Base-by-base conservation (phyloP, 2,797 vertebrate genomes). In the Schizopygopsis malacanthus region DNA sequence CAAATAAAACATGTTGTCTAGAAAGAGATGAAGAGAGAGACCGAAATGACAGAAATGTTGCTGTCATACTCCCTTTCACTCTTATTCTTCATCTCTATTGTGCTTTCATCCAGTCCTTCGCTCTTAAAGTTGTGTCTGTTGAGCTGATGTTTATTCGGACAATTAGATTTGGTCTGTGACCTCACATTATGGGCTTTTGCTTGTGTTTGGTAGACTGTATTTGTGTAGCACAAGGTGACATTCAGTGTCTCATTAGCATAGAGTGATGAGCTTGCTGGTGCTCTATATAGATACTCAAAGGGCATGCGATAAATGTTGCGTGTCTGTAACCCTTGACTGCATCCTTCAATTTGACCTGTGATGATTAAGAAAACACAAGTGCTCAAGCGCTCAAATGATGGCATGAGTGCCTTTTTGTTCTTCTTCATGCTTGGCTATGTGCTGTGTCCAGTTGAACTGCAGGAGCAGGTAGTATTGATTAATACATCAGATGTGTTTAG, bases 171-270 rank as follows among this genome's bases (percentile, higher is more conserved):
- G 43, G 6, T 52, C 22, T 50, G 15, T 80, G 84, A 85, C 77
- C 84, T 50, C 63, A 11, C 6, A 9, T 56, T 65, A 45, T 50
- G 67, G 52, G 61, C 10, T 43, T 85, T 82, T 37, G n/a, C 41
- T 39, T 59, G 47, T 10, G 54, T 67, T n/a, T 63, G 54, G 25
- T 39, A 2, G 47, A 7, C 50, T 28, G 33, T 45, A 25, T 81
- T 70, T 81, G 50, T 70, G 12, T 47, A 18, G 7, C 28, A 50
- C 69, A 85, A 85, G 85, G 85, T 89, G 85, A 89, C 88, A 69
- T 89, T 85, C 9, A 69, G 65, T 33, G 39, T 75, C 72, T 87
- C 47, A 70, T 83, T 87, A 85, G 56, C 15, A 67, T 67, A 81
- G 50, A 80, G 76, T 65, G 83, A 83, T 83, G 70, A 65, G 86